Percentiles rank a stretch among this genome's conserved stretches.
phyloP scores from a whole-genome alignment of 2,888 invertebrate species.

The Cerceris ruficornis region DNA sequence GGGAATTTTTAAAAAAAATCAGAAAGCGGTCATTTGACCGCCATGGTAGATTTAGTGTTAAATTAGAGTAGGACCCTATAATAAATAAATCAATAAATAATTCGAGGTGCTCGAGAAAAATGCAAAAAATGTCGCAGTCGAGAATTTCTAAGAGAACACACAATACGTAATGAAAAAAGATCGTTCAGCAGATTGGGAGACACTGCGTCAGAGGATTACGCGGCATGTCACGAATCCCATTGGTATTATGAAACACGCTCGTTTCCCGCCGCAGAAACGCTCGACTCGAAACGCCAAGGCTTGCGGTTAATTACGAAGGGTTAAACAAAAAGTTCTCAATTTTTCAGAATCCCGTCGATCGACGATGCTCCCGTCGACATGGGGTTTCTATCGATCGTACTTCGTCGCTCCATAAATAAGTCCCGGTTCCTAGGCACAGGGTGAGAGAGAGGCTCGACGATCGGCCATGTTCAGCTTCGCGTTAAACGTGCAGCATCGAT shows the following conservation, averaged over 20 bases:
- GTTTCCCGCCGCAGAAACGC: background rate
- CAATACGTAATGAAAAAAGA: slow-evolving; percentile 2
- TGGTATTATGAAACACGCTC: slow-evolving; percentile 34
- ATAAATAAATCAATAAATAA: no score
- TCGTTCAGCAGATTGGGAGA: slow-evolving; percentile 30
- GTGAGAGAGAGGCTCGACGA: slow-evolving; percentile 22
- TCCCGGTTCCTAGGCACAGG: slow-evolving; percentile 39
- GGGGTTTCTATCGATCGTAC: slow-evolving; percentile 55
- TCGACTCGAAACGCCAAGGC: background rate
- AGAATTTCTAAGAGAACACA: background rate
- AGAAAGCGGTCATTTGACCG: no score
- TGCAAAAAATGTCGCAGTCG: no score
- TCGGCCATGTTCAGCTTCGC: slow-evolving; percentile 33
- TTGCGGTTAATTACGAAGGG: slow-evolving; percentile 7
- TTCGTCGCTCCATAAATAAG: slow-evolving; percentile 57
- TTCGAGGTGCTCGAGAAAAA: no score
- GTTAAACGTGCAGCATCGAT: slow-evolving; percentile 25
- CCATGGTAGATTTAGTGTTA: no score
- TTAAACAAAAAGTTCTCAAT: slow-evolving; percentile 18
- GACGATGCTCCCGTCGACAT: slow-evolving; percentile 41
- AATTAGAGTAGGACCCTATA: no score
- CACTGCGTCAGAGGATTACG: slow-evolving; percentile 44
- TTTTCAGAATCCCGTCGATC: slow-evolving; percentile 42
- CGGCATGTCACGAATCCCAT: slow-evolving; percentile 42
- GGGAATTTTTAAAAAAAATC: no score